Percentiles rank a stretch among this genome's conserved stretches.
phyloP scores from a whole-genome alignment of 2,888 invertebrate species.

The Yponomeuta malinellus region DNA sequence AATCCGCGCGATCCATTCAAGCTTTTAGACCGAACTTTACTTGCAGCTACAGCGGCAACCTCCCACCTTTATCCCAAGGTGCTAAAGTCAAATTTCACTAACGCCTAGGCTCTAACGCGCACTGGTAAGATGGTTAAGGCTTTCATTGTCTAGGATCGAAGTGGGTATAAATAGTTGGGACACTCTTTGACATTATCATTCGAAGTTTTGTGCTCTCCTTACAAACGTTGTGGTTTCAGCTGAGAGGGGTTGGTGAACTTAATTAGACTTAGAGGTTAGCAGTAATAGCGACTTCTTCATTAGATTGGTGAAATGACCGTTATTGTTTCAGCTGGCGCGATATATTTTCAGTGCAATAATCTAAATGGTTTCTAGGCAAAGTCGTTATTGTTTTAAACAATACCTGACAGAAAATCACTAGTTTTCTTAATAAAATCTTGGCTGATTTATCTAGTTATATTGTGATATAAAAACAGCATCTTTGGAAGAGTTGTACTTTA shows the following conservation, averaged over 20 bases:
- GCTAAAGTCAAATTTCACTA: neutral
- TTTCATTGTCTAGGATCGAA: conserved; percentile 10
- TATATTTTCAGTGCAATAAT: neutral
- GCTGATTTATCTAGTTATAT: too few species aligned
- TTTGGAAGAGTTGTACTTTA: too few species aligned
- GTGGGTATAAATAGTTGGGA: conserved; percentile 53
- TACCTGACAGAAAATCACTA: too few species aligned
- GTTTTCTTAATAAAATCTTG: too few species aligned
- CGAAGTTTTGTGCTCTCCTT: conserved; percentile 31
- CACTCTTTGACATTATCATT: conserved; percentile 40
- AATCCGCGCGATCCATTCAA: neutral
- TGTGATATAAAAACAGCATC: too few species aligned
- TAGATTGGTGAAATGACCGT: too few species aligned
- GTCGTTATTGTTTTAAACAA: too few species aligned
- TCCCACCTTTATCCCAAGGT: neutral
- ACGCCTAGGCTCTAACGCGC: neutral
- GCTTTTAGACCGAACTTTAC: neutral
- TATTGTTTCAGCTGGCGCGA: too few species aligned
- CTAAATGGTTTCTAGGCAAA: neutral
- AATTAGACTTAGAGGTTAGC: neutral
- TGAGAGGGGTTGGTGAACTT: neutral
- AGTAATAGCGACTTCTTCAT: too few species aligned
- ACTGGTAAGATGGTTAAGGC: neutral
- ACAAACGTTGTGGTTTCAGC: neutral
- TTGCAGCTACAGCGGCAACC: neutral